Percentiles rank a stretch among this genome's conserved stretches.
These are phyloP conservation scores for Coryphaenoides rupestris DNA, from an alignment of 2,113 vertebrate genomes.

Conservation along the genomic window DNA sequence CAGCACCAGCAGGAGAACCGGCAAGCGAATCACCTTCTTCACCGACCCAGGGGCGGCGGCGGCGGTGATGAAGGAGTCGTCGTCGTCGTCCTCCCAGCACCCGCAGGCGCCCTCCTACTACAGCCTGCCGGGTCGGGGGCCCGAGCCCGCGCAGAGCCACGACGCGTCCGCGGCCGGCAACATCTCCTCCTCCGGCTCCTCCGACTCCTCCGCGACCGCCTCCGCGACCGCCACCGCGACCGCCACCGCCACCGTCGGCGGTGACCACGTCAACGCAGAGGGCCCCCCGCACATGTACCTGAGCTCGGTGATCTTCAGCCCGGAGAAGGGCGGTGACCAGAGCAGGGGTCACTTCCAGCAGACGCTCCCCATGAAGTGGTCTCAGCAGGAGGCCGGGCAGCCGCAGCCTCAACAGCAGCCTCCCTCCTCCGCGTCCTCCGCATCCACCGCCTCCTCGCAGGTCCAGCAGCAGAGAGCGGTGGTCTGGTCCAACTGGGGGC, in stretches of 20 bases:
- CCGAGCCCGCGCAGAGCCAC: conserved; percentile 68
- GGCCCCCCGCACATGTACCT: conserved; percentile 77
- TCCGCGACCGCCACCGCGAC: too few species aligned
- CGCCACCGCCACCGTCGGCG: too few species aligned
- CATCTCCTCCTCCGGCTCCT: conserved; percentile 34
- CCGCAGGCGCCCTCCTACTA: conserved; percentile 82
- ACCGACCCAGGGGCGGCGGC: conserved; percentile 76
- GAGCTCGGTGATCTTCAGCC: conserved; percentile 85
- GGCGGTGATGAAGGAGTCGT: conserved; percentile 79
- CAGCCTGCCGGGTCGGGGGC: conserved; percentile 67
- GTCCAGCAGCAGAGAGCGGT: conserved; percentile 74
- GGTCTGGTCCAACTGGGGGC: conserved; percentile 84
- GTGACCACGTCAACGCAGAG: conserved; percentile 55
- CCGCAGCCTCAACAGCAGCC: conserved; percentile 48
- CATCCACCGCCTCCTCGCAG: conserved; percentile 17
- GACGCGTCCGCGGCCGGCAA: conserved; percentile 56
- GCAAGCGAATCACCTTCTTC: conserved; percentile 89
- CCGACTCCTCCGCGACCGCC: too few species aligned
- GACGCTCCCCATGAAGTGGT: conserved; percentile 81
- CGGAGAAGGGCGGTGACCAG: conserved; percentile 80
- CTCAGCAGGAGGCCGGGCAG: conserved; percentile 67
- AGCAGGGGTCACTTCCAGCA: conserved; percentile 84
- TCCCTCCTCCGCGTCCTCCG: too few species aligned
- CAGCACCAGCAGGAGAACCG: conserved; percentile 85
- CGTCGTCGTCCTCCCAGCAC: conserved; percentile 73